Conservation (phyloP, 2,797 vertebrate species). For the Eospalax fontanierii region DNA sequence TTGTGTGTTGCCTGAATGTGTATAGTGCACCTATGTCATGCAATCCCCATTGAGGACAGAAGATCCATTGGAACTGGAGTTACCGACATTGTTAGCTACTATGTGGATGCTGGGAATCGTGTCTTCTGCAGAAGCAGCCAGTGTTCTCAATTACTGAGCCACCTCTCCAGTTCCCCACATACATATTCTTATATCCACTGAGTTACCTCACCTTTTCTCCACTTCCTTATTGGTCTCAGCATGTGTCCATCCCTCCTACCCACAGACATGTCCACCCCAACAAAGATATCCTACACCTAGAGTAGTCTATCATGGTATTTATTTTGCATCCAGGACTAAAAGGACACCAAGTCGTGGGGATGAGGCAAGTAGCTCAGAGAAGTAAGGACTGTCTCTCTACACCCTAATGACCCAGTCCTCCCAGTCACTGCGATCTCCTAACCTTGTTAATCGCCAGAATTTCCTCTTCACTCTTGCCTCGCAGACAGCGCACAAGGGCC, state of each 20-base stretch:
- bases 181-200: neutral
- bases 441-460: constrained; percentile 68
- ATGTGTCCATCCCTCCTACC: neutral
- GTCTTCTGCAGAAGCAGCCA: too few relatives aligned
- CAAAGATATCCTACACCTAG: neutral
- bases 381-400: neutral
- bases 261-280: neutral
- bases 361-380: neutral
- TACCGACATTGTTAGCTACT: too few relatives aligned
- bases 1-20: too few relatives aligned
- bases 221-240: neutral
- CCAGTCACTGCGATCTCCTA: neutral
- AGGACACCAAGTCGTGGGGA: neutral
- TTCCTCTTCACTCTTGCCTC: constrained; percentile 84
- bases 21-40: too few relatives aligned
- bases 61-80: too few relatives aligned
- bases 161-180: too few relatives aligned
- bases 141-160: too few relatives aligned
- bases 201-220: neutral
- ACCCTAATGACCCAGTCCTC: neutral
- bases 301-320: neutral
- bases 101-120: too few relatives aligned
- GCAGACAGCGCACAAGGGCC: constrained; percentile 82
- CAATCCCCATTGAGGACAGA: too few relatives aligned
- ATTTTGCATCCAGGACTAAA: neutral